Conservation (phyloP, 2,888 invertebrate species). For the Oasisia sp. region DNA sequence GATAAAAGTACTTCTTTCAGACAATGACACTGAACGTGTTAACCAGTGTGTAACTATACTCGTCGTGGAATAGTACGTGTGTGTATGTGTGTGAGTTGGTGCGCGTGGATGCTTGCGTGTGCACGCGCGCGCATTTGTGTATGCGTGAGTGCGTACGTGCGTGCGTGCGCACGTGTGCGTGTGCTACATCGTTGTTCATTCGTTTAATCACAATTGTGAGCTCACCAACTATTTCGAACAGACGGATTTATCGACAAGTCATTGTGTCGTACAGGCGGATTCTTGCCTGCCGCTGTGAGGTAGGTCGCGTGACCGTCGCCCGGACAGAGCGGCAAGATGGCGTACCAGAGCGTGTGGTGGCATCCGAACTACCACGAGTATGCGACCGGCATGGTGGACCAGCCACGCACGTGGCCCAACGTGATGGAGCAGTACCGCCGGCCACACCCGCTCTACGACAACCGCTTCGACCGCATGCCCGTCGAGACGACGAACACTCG, state of each 20-base stretch:
- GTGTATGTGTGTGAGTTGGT: too few relatives aligned
- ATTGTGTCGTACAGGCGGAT: not conserved
- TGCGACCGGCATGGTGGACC: slow-evolving; percentile 35
- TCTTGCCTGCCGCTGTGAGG: not conserved
- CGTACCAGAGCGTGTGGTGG: slow-evolving; percentile 40
- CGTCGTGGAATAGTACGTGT: too few relatives aligned
- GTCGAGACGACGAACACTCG: slow-evolving; percentile 22
- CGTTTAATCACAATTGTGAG: too few relatives aligned
- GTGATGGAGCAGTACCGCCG: slow-evolving; percentile 40
- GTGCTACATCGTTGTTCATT: not conserved
- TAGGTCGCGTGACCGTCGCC: not conserved
- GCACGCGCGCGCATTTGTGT: too few relatives aligned
- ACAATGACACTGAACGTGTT: too few relatives aligned
- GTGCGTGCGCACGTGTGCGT: not conserved
- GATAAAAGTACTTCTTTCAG: too few relatives aligned
- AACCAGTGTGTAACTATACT: too few relatives aligned
- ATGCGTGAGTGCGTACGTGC: not conserved
- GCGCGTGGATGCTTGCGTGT: too few relatives aligned
- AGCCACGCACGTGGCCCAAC: slow-evolving; percentile 38
- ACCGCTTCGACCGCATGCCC: slow-evolving; percentile 38
- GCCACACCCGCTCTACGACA: slow-evolving; percentile 35
- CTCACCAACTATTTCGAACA: not conserved
- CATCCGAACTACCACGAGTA: slow-evolving; percentile 40
- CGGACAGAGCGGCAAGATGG: slow-evolving; percentile 23
- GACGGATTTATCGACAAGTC: not conserved